These are phyloP conservation scores for Catocala nupta DNA, from an alignment of 2,888 invertebrate species.

Conservation along the genomic window DNA sequence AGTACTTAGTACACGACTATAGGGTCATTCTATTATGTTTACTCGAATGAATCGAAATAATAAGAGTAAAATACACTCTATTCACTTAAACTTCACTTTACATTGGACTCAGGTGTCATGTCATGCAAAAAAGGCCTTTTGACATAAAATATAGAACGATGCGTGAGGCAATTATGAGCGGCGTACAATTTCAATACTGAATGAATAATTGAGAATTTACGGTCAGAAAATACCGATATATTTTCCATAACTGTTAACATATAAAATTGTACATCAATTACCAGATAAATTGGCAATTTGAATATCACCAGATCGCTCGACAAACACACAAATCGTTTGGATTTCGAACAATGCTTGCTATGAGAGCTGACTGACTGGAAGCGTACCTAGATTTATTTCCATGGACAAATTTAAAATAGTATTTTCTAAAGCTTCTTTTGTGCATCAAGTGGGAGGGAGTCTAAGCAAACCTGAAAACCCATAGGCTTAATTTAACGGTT, in stretches of 20 bases:
- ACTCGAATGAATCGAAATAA: no score
- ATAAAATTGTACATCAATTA: constrained; percentile 17
- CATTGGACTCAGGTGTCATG: no score
- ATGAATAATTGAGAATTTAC: constrained; percentile 7
- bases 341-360: not conserved
- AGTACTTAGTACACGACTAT: no score
- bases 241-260: constrained; percentile 14
- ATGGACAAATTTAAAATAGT: not conserved
- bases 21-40: no score
- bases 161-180: not conserved
- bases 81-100: no score
- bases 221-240: constrained; percentile 6
- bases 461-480: not conserved
- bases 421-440: not conserved
- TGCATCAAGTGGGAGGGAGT: not conserved
- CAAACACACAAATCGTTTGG: constrained; percentile 8
- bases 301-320: constrained; percentile 6
- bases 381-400: not conserved
- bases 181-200: constrained; percentile 2
- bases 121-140: not conserved
- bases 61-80: no score
- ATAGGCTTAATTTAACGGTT: not conserved
- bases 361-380: no score
- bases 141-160: not conserved
- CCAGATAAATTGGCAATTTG: constrained; percentile 17